These are phyloP conservation scores for Homarus gammarus DNA, from an alignment of 2,888 invertebrate species.

Conservation along the genomic window DNA sequence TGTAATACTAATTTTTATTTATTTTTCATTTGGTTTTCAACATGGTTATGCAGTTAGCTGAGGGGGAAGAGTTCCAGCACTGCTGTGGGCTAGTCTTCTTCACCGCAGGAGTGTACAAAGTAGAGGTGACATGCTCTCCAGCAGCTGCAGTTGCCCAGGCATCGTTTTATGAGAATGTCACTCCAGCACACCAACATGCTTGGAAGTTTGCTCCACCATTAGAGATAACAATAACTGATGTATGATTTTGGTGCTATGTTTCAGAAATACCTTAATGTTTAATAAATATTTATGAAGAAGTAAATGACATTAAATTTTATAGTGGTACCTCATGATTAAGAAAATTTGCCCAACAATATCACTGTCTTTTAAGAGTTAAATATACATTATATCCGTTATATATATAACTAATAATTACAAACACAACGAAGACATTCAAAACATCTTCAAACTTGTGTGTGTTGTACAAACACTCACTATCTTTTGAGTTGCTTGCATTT, in stretches of 20 bases:
- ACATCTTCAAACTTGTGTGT: no score
- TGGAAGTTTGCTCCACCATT: slow-evolving; percentile 75
- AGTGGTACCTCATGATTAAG: background rate
- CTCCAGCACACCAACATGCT: slow-evolving; percentile 67
- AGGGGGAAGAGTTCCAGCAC: slow-evolving; percentile 62
- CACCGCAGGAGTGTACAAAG: slow-evolving; percentile 73
- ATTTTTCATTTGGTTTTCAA: background rate
- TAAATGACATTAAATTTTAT: background rate
- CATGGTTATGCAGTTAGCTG: slow-evolving; percentile 49
- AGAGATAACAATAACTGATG: slow-evolving; percentile 69
- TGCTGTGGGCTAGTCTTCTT: slow-evolving; percentile 73
- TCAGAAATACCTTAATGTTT: background rate
- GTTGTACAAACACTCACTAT: background rate
- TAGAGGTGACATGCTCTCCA: slow-evolving; percentile 74
- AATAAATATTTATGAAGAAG: slow-evolving; percentile 5
- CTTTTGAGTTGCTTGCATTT: background rate
- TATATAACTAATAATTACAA: background rate
- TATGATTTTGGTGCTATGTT: slow-evolving; percentile 22
- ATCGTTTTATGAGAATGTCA: slow-evolving; percentile 56
- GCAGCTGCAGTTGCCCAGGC: slow-evolving; percentile 55
- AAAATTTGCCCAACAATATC: no score
- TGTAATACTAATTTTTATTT: no score
- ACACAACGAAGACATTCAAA: background rate
- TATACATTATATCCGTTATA: no score
- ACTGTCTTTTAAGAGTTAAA: no score